Evolutionary conservation across 1,140 invertebrate genomes (phyloP), one percentile per base, ranked within the genome.

Genomic region (Drosophila parvula): DNA sequence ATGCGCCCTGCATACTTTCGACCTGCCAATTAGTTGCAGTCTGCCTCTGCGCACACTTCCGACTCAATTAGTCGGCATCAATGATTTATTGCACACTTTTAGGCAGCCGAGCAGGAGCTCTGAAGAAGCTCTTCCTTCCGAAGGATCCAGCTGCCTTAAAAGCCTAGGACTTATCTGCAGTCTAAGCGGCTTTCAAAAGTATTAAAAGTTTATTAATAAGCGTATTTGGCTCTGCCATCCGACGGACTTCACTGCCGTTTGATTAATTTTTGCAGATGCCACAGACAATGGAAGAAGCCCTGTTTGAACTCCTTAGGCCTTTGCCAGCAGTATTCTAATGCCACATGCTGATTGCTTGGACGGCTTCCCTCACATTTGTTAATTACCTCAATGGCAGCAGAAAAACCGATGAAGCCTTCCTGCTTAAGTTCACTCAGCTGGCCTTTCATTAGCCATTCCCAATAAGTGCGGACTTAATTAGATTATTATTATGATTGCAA

Each of bases 401-500:
- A 71, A 69, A 68, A 55, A 34, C 28, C 36, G 14, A 36, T 18
- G 11, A 43, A 36, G 30, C 22, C 34, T 30, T 9, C 34, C 63
- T 10, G 27, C 10, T 16, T 1, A 22, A 47, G 8, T 22, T 16
- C 32, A 53, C 12, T 22, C 18, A 22, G 50, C 32, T 14, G 43
- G 41, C 57, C 63, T 44, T 77, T 75, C 41, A 83, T 73, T 76
- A 61, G 76, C 59, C 44, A 62, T 59, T 79, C 43, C 48, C 70
- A 61, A 79, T 76, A 69, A 79, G 71, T 64, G 76, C 44, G 34
- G 44, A 70, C 76, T 60, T 86, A 79, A 86, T 86, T 86, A 88
- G 79, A 88, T 86, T 86, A 83, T 86, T 86, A 88, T 83, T 86
- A 86, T 86, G 60, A 32, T 28, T 79, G 82, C 78, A 69, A 79